Percentiles rank a stretch among this genome's conserved stretches.
phyloP scores from a whole-genome alignment of 2,888 invertebrate genomes.

The Venusia cambrica region DNA sequence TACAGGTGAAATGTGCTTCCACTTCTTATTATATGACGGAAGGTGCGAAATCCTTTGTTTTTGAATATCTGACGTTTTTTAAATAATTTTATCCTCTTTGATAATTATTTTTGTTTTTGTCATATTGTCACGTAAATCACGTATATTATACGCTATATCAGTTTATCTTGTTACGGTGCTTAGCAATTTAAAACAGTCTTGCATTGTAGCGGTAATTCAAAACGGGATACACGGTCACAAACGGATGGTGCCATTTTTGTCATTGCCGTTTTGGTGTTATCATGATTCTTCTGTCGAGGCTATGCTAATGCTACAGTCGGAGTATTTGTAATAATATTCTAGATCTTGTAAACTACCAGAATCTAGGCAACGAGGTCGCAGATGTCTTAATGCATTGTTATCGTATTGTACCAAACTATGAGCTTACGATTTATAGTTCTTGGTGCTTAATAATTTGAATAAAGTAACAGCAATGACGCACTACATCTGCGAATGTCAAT shows the following conservation, averaged over 20 bases:
- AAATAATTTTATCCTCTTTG: too few species aligned
- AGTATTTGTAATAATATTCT: conserved; percentile 27
- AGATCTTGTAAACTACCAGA: conserved; percentile 25
- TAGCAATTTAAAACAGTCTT: conserved; percentile 47
- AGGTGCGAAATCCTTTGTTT: too few species aligned
- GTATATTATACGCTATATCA: conserved; percentile 9
- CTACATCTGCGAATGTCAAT: too few species aligned
- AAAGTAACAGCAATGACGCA: too few species aligned
- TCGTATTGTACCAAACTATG: conserved; percentile 2
- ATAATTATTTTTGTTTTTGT: too few species aligned
- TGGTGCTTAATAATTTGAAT: conserved; percentile 3
- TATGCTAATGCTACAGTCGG: conserved; percentile 27
- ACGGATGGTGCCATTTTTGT: conserved; percentile 57
- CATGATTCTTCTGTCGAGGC: conserved; percentile 42
- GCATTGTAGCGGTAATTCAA: conserved; percentile 50
- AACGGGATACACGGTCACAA: conserved; percentile 60
- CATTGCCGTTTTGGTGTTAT: conserved; percentile 48
- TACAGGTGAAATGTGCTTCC: too few species aligned
- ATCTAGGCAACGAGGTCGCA: conserved; percentile 43
- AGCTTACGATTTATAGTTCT: conserved; percentile 16
- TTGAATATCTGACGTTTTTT: too few species aligned
- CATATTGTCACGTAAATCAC: too few species aligned
- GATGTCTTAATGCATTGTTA: conserved; percentile 30
- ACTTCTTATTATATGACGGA: too few species aligned
- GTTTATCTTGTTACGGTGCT: conserved; percentile 16